Evolutionary conservation across 2,113 vertebrate genomes (phyloP).

Genomic region (Pica pica): DNA sequence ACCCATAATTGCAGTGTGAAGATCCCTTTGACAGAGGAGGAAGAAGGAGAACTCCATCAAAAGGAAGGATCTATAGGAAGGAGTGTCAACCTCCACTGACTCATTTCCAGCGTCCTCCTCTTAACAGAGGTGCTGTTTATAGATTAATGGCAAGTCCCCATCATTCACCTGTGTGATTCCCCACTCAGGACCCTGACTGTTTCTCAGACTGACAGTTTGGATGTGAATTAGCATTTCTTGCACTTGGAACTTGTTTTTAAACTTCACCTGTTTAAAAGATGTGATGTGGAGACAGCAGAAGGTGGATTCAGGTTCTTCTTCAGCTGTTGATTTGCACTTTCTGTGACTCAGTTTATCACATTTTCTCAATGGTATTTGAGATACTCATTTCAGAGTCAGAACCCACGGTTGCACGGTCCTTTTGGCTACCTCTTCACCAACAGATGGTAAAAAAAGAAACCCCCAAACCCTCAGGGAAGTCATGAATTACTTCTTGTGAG

Average conservation of each 20-base stretch:
- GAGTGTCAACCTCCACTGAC: background rate
- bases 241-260: background rate
- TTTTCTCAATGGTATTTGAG: background rate
- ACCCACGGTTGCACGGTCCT: rapidly evolving
- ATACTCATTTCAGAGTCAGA: background rate
- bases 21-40: background rate
- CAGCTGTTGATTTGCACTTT: background rate
- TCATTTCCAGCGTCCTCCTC: background rate
- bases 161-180: background rate
- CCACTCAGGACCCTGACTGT: background rate
- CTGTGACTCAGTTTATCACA: background rate
- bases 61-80: background rate
- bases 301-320: background rate
- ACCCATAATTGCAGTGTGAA: background rate
- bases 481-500: background rate
- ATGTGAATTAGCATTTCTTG: background rate
- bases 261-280: background rate
- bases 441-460: background rate
- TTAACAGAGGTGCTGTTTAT: background rate
- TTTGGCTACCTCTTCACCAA: background rate
- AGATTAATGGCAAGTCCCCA: background rate
- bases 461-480: background rate
- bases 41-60: background rate
- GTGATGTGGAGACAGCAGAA: background rate
- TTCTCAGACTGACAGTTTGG: background rate